Percentiles rank a stretch among this genome's conserved stretches.
Conservation (phyloP, 2,888 invertebrate genomes). For the Proisotoma minuta region DNA sequence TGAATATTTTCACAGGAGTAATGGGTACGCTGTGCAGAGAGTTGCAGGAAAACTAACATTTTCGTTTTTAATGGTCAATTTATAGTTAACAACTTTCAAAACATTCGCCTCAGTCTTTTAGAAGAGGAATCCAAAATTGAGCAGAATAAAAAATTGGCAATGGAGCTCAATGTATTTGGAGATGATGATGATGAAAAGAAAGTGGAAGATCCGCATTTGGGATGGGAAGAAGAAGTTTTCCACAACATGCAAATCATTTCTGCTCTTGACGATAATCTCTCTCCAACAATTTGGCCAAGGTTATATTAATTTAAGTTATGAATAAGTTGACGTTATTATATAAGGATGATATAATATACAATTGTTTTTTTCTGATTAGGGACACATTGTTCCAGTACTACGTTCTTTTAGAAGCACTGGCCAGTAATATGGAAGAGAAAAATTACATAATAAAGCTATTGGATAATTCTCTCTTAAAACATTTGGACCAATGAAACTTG, state of each 20-base stretch:
- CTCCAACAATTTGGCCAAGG: constrained; percentile 14
- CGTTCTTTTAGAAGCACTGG: constrained; percentile 10
- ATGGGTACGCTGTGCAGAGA: constrained; percentile 35
- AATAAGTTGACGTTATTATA: no score
- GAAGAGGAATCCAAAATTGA: constrained; percentile 13
- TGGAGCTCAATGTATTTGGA: constrained; percentile 13
- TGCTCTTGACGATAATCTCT: background rate
- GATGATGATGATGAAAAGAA: background rate
- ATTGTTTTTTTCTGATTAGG: constrained; percentile 4
- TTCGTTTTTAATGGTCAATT: no score
- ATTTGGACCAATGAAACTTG: background rate
- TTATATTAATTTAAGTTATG: no score
- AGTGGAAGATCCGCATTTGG: constrained; percentile 5
- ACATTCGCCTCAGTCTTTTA: constrained; percentile 32
- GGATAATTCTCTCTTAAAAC: background rate
- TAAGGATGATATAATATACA: no score
- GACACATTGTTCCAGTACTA: constrained; percentile 24
- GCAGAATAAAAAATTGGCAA: background rate
- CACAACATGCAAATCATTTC: constrained; percentile 14
- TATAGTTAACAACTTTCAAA: constrained; percentile 44
- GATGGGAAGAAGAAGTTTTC: constrained; percentile 11
- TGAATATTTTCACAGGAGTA: constrained; percentile 45
- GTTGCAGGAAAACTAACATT: background rate
- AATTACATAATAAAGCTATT: constrained; percentile 5
- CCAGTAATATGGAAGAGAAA: constrained; percentile 18